These are phyloP conservation scores for Oncorhynchus tshawytscha DNA, from an alignment of 2,113 vertebrate species.

Conservation along the genomic window DNA sequence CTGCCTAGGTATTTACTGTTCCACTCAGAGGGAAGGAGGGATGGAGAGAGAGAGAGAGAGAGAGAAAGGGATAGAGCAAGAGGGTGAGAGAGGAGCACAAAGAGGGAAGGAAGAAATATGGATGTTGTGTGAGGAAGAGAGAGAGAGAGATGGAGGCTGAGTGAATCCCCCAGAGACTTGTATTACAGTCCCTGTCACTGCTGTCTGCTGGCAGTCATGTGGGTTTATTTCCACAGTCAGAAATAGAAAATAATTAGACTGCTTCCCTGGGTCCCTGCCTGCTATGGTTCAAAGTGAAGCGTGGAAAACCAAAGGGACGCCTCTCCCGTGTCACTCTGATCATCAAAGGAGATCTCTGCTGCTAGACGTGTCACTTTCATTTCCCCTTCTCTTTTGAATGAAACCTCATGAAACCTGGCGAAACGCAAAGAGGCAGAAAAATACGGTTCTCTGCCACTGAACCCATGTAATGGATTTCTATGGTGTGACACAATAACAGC, in stretches of 20 bases:
- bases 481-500: background rate
- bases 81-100: background rate
- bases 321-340: conserved; percentile 21
- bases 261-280: conserved; percentile 51
- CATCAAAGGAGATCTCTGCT: conserved; percentile 58
- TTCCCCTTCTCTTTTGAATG: conserved; percentile 32
- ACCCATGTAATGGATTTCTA: background rate
- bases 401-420: conserved; percentile 23
- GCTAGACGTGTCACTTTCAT: conserved; percentile 33
- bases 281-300: conserved; percentile 68
- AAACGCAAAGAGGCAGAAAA: conserved; percentile 22
- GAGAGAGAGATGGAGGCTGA: background rate
- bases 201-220: conserved; percentile 33
- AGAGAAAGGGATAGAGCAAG: conserved; percentile 14
- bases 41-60: background rate
- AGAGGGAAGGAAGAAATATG: conserved; percentile 6
- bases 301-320: conserved; percentile 38
- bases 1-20: conserved; percentile 6
- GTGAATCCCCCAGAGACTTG: conserved; percentile 32
- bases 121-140: background rate
- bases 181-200: conserved; percentile 29
- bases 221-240: conserved; percentile 43
- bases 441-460: background rate
- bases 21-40: background rate
- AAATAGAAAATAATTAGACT: conserved; percentile 78